Conservation (phyloP, 1,140 invertebrate genomes). For the Cryptotermes secundus region DNA sequence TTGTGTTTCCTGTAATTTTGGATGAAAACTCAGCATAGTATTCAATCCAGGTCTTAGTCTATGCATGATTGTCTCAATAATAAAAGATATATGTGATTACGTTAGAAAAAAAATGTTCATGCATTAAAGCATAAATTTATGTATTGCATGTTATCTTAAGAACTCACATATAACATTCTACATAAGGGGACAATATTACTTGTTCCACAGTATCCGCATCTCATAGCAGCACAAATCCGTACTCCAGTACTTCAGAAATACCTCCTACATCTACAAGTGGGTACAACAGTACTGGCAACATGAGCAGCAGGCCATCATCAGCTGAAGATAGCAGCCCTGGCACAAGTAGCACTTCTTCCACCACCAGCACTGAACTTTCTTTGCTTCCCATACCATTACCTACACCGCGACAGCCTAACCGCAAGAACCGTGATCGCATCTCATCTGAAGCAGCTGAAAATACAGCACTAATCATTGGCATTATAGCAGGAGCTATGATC, state of each 20-base stretch:
- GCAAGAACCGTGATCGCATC: constrained; percentile 56
- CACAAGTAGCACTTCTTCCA: constrained; percentile 30
- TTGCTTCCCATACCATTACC: constrained; percentile 28
- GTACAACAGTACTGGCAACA: background rate
- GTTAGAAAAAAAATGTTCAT: background rate
- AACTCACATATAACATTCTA: background rate
- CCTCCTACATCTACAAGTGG: background rate
- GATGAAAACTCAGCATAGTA: background rate
- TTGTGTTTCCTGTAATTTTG: background rate
- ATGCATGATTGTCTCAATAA: background rate
- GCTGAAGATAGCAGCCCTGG: background rate
- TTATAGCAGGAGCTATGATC: constrained; percentile 88
- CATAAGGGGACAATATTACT: constrained; percentile 8
- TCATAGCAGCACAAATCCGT: background rate
- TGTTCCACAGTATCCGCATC: background rate
- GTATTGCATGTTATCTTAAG: background rate
- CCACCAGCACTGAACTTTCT: constrained; percentile 32
- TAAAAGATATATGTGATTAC: background rate
- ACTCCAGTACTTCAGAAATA: background rate
- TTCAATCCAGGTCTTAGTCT: background rate
- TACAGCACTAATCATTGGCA: constrained; percentile 78
- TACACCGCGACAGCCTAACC: constrained; percentile 32
- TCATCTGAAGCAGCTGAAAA: constrained; percentile 71
- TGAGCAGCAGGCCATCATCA: background rate
- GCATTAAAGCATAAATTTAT: too few species aligned